Evolutionary conservation across 2,888 invertebrate species (phyloP).

Genomic region (Formica aserva): DNA sequence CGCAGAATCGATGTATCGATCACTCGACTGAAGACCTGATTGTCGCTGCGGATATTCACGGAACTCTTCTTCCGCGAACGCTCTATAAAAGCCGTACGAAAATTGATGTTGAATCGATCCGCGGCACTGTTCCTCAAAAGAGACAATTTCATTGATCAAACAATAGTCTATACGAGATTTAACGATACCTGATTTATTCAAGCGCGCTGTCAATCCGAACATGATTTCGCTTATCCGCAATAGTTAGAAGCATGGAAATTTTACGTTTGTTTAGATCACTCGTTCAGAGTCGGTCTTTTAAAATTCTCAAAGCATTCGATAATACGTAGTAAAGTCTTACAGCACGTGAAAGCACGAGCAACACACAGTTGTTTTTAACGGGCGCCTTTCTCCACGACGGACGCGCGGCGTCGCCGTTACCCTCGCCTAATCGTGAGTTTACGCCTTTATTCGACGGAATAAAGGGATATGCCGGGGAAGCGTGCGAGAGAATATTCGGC

Average conservation of each 20-base stretch:
- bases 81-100: slow-evolving; percentile 20
- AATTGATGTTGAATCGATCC: slow-evolving; percentile 41
- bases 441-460: slow-evolving; percentile 66
- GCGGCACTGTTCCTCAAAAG: background rate
- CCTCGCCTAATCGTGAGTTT: slow-evolving; percentile 72
- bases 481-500: slow-evolving; percentile 73
- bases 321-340: background rate
- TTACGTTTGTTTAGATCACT: background rate
- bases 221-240: background rate
- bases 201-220: slow-evolving; percentile 1
- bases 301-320: background rate
- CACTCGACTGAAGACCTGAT: slow-evolving; percentile 35
- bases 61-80: slow-evolving; percentile 25
- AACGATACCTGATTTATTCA: slow-evolving; percentile 34
- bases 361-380: slow-evolving; percentile 24
- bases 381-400: slow-evolving; percentile 27
- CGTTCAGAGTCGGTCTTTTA: background rate
- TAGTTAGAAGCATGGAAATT: background rate
- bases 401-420: slow-evolving; percentile 23
- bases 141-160: slow-evolving; percentile 25
- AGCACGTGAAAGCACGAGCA: slow-evolving; percentile 28
- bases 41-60: slow-evolving; percentile 26
- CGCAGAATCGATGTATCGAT: slow-evolving; percentile 70
- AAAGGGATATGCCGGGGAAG: slow-evolving; percentile 60
- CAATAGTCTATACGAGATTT: background rate